Base-by-base conservation (phyloP, 2,888 invertebrate species). In the Chydorus sphaericus region DNA sequence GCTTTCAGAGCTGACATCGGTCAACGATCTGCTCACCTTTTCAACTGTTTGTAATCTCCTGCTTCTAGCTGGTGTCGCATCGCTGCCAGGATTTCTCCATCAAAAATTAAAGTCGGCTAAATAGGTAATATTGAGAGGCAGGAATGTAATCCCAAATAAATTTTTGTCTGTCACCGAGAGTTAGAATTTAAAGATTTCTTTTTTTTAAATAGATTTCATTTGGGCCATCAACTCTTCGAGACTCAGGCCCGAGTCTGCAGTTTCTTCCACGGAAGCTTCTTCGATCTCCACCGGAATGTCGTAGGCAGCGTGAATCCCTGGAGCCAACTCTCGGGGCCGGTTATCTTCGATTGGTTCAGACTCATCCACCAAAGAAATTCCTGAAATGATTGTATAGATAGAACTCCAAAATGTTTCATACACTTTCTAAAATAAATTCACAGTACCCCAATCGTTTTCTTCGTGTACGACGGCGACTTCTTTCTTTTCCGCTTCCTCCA, bases 141-240 rank as follows among this genome's bases (percentile, higher is more conserved):
- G 26, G 10, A 7, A 16, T 23, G 10, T n/a, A 23, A 23, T 20
- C 16, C 26, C 44, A 44, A 26, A n/a, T 14, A 44, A 26, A 20
- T 20, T 44, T 26, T n/a, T n/a, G n/a, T n/a, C n/a, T n/a, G 18
- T 26, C 44, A 23, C 4, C 11, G 8, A 20, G n/a, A n/a, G n/a
- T n/a, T n/a, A n/a, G 26, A 2, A 20, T 44, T 5, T 44, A 44
- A 14, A n/a, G n/a, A n/a, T n/a, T 54, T 18, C 4, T 56, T 53
- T n/a, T n/a, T 57, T 65, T 79, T 77, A 92, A 69, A 92, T 81
- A 20, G 81, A 76, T 73, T 92, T 90, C 86, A 94, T 85, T 71
- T 89, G 83, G 59, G 83, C 83, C 88, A 92, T 92, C 59, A 96
- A 75, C 55, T 93, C 91, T 57, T 93, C 93, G 54, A 96, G 75